A percentile compares a stretch with the other conserved stretches of the same genome.
Evolutionary conservation across 2,113 vertebrate species (phyloP).

Genomic region (Neolamprologus tretocephalus): DNA sequence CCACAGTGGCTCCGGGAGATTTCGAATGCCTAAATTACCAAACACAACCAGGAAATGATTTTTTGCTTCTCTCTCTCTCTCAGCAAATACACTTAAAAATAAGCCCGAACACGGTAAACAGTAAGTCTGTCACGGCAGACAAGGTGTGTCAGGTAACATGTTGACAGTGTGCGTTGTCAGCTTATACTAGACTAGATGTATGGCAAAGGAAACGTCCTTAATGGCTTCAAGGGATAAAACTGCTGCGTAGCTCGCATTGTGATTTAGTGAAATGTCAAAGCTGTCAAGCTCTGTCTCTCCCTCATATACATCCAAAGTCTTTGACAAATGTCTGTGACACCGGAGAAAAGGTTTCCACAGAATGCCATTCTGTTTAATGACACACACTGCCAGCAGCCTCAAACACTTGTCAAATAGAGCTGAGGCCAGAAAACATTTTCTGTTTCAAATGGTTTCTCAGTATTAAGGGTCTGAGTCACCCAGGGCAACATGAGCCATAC

Average conservation of each 20-base stretch:
- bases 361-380: constrained; percentile 52
- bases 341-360: constrained; percentile 47
- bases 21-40: background rate
- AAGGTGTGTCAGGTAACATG: constrained; percentile 29
- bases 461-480: constrained; percentile 19
- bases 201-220: constrained; percentile 33
- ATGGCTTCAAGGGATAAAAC: constrained; percentile 22
- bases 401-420: constrained; percentile 20
- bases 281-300: constrained; percentile 44
- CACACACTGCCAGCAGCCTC: constrained; percentile 16
- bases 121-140: constrained; percentile 16
- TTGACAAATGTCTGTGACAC: constrained; percentile 55
- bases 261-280: constrained; percentile 60
- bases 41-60: background rate
- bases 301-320: constrained; percentile 34
- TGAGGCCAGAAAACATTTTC: constrained; percentile 16
- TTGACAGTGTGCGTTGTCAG: constrained; percentile 48
- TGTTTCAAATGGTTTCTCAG: constrained; percentile 3
- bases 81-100: background rate
- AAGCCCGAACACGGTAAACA: background rate
- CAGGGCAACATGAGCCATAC: background rate
- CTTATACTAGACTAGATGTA: constrained; percentile 29
- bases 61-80: background rate
- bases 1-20: background rate
- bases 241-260: constrained; percentile 15